A percentile compares a stretch with the other conserved stretches of the same genome.
These are phyloP conservation scores for Myanophis thanlyinensis DNA, from an alignment of 2,113 vertebrate species.

Conservation along the genomic window DNA sequence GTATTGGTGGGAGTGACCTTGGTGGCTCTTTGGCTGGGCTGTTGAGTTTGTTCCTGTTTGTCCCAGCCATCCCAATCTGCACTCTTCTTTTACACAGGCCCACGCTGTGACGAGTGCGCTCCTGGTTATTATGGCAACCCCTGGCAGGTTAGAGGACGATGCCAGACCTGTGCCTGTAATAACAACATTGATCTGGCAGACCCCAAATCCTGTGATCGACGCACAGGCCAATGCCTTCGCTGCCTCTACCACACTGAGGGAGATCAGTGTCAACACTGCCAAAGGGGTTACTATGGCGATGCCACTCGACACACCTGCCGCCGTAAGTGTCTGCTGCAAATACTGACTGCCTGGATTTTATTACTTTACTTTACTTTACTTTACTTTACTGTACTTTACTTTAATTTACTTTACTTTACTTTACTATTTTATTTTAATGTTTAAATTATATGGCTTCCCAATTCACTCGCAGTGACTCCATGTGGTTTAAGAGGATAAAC, in stretches of 20 bases:
- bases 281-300: slow-evolving; percentile 84
- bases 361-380: no score
- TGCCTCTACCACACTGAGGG: slow-evolving; percentile 93
- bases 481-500: not conserved
- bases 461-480: not conserved
- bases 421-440: no score
- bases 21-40: not conserved
- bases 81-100: slow-evolving; percentile 66
- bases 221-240: slow-evolving; percentile 82
- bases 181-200: slow-evolving; percentile 90
- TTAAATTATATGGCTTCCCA: not conserved
- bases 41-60: no score
- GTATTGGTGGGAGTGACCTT: not conserved
- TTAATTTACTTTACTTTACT: no score
- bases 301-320: slow-evolving; percentile 85
- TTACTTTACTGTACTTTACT: no score
- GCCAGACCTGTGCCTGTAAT: slow-evolving; percentile 87
- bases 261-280: slow-evolving; percentile 80
- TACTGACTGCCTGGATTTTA: fast-evolving
- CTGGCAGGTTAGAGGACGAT: slow-evolving; percentile 79
- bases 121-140: slow-evolving; percentile 93
- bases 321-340: slow-evolving; percentile 73
- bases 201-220: slow-evolving; percentile 79
- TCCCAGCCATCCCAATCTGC: not conserved
- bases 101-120: slow-evolving; percentile 89